Evolutionary conservation across 2,113 vertebrate species (phyloP), one percentile per base, ranked within the genome.

Genomic region (Micromys minutus): DNA sequence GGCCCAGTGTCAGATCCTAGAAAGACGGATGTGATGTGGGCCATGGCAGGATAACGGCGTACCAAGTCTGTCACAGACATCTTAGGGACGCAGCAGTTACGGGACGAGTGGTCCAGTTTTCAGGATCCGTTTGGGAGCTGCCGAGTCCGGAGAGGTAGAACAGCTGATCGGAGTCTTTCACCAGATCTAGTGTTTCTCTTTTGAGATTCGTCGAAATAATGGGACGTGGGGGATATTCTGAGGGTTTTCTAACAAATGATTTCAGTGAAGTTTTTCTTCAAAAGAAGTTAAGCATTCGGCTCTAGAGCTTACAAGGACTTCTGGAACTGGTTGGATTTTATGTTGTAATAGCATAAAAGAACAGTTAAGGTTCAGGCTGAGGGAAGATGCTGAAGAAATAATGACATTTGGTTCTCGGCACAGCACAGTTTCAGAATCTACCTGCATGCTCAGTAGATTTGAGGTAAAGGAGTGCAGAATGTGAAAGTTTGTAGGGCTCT

Each of bases 241-340:
- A 92, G 47, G 26, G 88, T 80, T 92, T 97, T 7, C 50, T 95
- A 91, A 39, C 24, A 95, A 15, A 72, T 55, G 15, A 16, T 84
- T 93, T 95, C 52, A 59, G 36, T 45, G 81, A 45, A 74, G 5
- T 74, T 93, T n/a, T 95, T 91, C 69, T 95, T 89, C 2, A 59
- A 81, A 55, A 81, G 31, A 83, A 74, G 42, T 88, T 91, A 69
- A 95, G 74, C 24, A 22, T n/a, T 72, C 76, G 45, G 45, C 52
- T 4, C 76, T 83, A 50, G 72, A 91, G 39, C 80, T 95, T 93
- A 21, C 13, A 87, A 80, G 57, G n/a, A 84, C 34, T 95, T 94
- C 63, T 57, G 69, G 79, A 87, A 84, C 95, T 9, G 42, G 92
- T 87, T 96, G 34, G 77, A 61, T 95, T 96, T 95, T 65, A 93